Percentiles rank a stretch among this genome's conserved stretches.
Evolutionary conservation across 2,113 vertebrate genomes (phyloP).

Genomic region (Myotis brandtii): DNA sequence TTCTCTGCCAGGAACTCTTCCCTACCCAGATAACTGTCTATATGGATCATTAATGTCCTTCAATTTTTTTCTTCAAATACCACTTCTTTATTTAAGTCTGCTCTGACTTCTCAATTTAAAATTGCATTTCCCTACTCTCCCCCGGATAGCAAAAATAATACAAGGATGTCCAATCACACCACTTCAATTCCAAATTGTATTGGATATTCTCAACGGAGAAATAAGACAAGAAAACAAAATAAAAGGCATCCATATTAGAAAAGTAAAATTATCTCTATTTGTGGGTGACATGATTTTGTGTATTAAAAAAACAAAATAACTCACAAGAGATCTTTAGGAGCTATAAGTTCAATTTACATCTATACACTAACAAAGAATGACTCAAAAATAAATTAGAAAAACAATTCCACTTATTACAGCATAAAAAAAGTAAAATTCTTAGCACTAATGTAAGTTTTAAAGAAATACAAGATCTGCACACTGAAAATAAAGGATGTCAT

Average conservation of each 20-base stretch:
- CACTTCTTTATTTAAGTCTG: not conserved
- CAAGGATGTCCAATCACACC: not conserved
- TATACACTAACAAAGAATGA: not conserved
- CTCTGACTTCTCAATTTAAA: not conserved
- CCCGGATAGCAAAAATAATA: conserved; percentile 9
- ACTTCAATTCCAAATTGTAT: not conserved
- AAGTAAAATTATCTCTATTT: not conserved
- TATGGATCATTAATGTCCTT: not conserved
- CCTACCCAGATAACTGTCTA: not conserved
- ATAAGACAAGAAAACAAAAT: conserved; percentile 3
- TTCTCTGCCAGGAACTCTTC: not conserved
- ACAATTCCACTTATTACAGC: not conserved
- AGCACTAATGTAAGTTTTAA: not conserved
- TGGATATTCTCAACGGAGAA: not conserved
- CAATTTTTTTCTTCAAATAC: not conserved
- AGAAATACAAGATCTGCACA: not conserved
- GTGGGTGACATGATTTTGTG: not conserved
- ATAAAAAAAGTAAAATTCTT: not conserved
- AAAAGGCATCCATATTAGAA: not conserved
- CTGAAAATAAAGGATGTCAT: not conserved
- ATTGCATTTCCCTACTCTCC: not conserved
- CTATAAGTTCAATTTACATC: not conserved
- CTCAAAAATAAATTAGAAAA: conserved; percentile 41
- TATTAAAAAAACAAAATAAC: not conserved
- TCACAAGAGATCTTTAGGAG: not conserved